Evolutionary conservation across 2,113 vertebrate species (phyloP).

Genomic region (Callithrix jacchus): DNA sequence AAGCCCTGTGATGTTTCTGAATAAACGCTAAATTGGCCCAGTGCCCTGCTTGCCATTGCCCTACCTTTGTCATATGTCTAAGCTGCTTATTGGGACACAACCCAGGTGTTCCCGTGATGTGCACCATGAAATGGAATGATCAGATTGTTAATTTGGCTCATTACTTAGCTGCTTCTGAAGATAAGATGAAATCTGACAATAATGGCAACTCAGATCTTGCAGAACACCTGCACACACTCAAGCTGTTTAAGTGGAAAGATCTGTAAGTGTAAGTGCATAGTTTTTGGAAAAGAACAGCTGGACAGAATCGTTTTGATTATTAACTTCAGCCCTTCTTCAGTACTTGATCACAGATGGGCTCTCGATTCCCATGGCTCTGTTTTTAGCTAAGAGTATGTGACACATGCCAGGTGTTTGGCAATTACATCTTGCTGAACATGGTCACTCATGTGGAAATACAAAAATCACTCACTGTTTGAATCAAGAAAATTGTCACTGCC

Average conservation of each 20-base stretch:
- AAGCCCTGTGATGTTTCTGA: not conserved
- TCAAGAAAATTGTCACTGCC: conserved; percentile 64
- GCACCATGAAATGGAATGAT: not conserved
- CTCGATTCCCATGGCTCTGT: conserved; percentile 11
- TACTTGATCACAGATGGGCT: not conserved
- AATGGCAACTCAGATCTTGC: not conserved
- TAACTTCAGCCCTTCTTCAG: conserved; percentile 29
- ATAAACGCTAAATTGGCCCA: not conserved
- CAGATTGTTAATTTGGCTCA: not conserved
- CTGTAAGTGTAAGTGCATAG: not conserved
- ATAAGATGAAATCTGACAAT: conserved; percentile 6
- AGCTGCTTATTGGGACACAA: not conserved
- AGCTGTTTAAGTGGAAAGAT: conserved; percentile 3
- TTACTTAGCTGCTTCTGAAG: not conserved
- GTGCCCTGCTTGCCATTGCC: not conserved
- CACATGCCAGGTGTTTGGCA: conserved; percentile 70
- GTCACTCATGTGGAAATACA: conserved; percentile 55
- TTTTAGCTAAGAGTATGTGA: conserved; percentile 23
- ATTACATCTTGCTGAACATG: conserved; percentile 58
- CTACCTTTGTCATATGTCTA: not conserved
- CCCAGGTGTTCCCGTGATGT: not conserved
- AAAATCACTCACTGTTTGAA: conserved; percentile 60
- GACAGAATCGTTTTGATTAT: not conserved
- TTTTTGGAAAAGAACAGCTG: not conserved
- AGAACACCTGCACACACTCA: not conserved